These are phyloP conservation scores for Thunnus albacares DNA, from an alignment of 2,797 vertebrate genomes.

Conservation along the genomic window DNA sequence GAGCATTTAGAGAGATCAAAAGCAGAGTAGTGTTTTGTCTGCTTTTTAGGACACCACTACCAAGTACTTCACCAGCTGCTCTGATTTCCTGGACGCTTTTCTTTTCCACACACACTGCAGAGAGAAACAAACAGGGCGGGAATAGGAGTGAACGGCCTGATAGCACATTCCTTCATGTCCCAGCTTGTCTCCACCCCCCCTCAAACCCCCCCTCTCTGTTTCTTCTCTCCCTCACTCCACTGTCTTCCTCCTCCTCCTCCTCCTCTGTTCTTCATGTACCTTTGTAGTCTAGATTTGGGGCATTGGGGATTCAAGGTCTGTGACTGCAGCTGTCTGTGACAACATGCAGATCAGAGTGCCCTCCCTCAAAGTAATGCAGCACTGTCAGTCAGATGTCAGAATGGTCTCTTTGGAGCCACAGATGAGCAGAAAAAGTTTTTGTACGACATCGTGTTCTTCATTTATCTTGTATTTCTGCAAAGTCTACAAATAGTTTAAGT, in stretches of 20 bases:
- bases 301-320: constrained; percentile 49
- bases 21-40: constrained; percentile 25
- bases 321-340: constrained; percentile 38
- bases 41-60: constrained; percentile 15
- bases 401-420: constrained; percentile 9
- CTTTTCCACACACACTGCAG: constrained; percentile 28
- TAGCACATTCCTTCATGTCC: constrained; percentile 62
- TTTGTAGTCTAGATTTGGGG: constrained; percentile 45
- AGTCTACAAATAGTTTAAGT: constrained; percentile 34
- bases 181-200: constrained; percentile 33
- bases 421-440: constrained; percentile 2
- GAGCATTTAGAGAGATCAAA: constrained; percentile 32
- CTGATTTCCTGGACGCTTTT: constrained; percentile 52
- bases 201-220: background rate
- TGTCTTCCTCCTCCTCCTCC: background rate
- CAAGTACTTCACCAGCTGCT: constrained; percentile 50
- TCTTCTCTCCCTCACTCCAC: constrained; percentile 1
- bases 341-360: constrained; percentile 28
- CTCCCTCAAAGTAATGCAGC: constrained; percentile 7
- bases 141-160: constrained; percentile 41
- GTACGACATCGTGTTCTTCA: background rate
- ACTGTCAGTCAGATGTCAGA: constrained; percentile 42
- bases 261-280: constrained; percentile 16
- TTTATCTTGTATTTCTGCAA: constrained; percentile 24
- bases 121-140: constrained; percentile 52